These are phyloP conservation scores for Heliconius erato DNA, from an alignment of 2,888 invertebrate genomes.

Conservation along the genomic window DNA sequence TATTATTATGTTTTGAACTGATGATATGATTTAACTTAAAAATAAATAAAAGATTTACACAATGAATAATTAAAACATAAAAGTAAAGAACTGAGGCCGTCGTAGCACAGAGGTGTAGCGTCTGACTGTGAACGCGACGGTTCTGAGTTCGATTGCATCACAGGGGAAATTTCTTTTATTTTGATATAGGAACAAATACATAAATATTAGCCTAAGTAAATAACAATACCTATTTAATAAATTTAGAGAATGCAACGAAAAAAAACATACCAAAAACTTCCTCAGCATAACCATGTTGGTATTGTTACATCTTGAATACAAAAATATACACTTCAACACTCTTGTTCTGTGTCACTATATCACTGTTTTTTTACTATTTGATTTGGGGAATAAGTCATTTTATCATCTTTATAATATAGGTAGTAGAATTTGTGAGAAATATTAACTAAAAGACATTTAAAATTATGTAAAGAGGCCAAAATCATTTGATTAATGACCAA, in stretches of 20 bases:
- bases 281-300: constrained; percentile 75
- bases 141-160: no score
- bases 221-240: constrained; percentile 4
- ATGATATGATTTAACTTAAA: neutral
- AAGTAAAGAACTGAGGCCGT: neutral
- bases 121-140: no score
- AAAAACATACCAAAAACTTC: constrained; percentile 71
- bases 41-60: neutral
- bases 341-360: constrained; percentile 18
- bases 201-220: neutral
- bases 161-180: no score
- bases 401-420: neutral
- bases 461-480: no score
- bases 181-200: neutral
- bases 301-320: constrained; percentile 65
- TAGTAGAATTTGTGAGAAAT: neutral
- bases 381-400: neutral
- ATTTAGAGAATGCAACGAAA: constrained; percentile 42
- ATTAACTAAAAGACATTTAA: neutral
- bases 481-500: neutral
- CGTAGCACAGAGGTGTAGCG: no score
- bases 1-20: neutral
- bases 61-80: neutral
- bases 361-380: neutral
- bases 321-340: constrained; percentile 28